Base-by-base conservation (phyloP, 2,113 vertebrate genomes). In the Lontra canadensis region DNA sequence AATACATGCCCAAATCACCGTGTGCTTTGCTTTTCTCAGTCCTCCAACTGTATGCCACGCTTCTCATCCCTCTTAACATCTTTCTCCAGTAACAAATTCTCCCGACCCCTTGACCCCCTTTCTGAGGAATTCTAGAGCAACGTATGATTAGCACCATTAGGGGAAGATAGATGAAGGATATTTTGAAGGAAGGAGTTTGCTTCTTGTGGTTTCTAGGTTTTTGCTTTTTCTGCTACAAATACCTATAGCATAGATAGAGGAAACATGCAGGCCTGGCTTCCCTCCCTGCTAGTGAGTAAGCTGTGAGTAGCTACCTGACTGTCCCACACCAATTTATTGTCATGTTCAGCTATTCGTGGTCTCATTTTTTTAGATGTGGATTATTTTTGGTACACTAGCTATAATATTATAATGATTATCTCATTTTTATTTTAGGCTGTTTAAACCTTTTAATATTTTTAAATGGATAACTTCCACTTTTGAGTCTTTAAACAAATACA, bases 401-500 rank as follows among this genome's bases (percentile, higher is more conserved):
- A 63, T 76, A 21, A 36, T 87, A 74, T 25, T 39, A 18, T 85
- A 78, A 71, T 95, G 82, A 55, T 42, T 95, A 23, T 42, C 59
- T 23, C 21, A 18, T 74, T 95, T 92, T 94, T 87, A 81, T 95
- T 88, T 94, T 76, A 86, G 86, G 14, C 42, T 76, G 65, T 39
- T 89, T 89, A 61, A 57, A 44, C 65, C 15, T 81, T 81, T 78
- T 78, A 83, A 36, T 47, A 67, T 91, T 96, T 95, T 80, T 57
- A 69, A 88, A 52, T 95, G 36, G 42, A 31, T 82, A 73, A 36
- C 18, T 87, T 97, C 52, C 44, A 67, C 36, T 84, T 92, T 14
- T 39, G 44, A 93, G 78, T 94, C 20, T 15, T 59, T 44, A 87
- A 96, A 10, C 18, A 95, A 94, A 97, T 96, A 85, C 29, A 84